phyloP scores from a whole-genome alignment of 2,797 vertebrate species.

The Acanthiza pusilla region DNA sequence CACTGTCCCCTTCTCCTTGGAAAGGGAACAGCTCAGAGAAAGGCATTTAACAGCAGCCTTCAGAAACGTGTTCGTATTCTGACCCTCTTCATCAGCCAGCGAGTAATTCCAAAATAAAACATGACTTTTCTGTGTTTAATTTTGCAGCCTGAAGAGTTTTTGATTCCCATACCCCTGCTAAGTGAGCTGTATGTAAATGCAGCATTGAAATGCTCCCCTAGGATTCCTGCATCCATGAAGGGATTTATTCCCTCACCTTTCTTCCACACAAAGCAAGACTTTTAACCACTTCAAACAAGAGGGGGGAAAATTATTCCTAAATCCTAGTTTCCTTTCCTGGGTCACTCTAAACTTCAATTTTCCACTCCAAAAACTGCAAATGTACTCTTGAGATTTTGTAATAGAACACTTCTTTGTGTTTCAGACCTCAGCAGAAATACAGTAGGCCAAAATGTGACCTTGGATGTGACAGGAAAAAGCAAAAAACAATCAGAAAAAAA shows the following conservation, averaged over 20 bases:
- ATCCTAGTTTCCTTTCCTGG: not conserved
- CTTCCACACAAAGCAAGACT: not conserved
- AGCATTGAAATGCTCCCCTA: not conserved
- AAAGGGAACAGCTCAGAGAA: not conserved
- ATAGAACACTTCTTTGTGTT: not conserved
- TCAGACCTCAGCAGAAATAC: not conserved
- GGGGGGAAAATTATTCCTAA: not conserved
- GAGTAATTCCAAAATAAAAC: not conserved
- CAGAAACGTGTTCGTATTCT: not conserved
- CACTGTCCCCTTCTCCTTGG: not conserved
- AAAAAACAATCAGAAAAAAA: not conserved
- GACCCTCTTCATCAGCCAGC: not conserved
- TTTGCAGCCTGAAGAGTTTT: not conserved
- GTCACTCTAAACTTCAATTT: not conserved
- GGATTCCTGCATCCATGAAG: not conserved
- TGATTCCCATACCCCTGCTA: not conserved
- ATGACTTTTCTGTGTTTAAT: not conserved
- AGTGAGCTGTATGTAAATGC: not conserved
- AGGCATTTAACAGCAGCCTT: not conserved
- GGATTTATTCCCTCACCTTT: not conserved
- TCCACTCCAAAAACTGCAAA: not conserved
- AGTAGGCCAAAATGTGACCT: not conserved
- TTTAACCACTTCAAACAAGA: not conserved
- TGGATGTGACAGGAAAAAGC: not conserved
- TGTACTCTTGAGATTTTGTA: not conserved